Conservation (phyloP, 2,113 vertebrate species). For the Oxyruncus cristatus region DNA sequence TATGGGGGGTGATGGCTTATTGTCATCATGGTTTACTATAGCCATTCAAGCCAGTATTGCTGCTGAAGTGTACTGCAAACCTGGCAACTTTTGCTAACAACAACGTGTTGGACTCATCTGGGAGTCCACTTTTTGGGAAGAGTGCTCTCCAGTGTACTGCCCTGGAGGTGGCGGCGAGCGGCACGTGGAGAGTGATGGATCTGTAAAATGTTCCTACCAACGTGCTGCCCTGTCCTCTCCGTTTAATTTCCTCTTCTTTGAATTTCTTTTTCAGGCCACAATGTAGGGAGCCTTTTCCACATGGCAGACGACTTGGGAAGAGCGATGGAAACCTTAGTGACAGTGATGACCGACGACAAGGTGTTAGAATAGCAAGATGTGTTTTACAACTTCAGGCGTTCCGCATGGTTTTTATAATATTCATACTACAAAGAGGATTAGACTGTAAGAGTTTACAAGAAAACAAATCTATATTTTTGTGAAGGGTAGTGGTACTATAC, state of each 20-base stretch:
- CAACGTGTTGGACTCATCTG: neutral
- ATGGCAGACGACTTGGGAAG: conserved; percentile 94
- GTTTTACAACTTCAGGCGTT: conserved; percentile 82
- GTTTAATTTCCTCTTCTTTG: neutral
- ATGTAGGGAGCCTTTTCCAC: conserved; percentile 93
- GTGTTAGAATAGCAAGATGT: conserved; percentile 84
- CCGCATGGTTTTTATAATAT: conserved; percentile 96
- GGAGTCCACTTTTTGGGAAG: neutral
- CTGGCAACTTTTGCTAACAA: neutral
- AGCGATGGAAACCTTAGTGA: conserved; percentile 95
- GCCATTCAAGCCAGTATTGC: neutral
- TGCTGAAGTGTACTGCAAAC: neutral
- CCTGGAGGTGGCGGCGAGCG: accelerated
- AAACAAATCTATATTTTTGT: conserved; percentile 98
- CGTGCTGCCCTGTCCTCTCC: accelerated
- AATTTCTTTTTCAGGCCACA: conserved; percentile 81
- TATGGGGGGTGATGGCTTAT: neutral
- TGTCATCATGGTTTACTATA: neutral
- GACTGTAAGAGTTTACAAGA: conserved; percentile 99
- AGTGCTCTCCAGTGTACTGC: neutral
- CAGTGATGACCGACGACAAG: conserved; percentile 90
- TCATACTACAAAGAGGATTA: conserved; percentile 90
- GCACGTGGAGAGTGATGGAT: accelerated
- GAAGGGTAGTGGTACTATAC: conserved; percentile 95
- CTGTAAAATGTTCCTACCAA: neutral